A percentile compares a stretch with the other conserved stretches of the same genome.
phyloP scores from a whole-genome alignment of 2,888 invertebrate species.

The Prosapia bicincta region DNA sequence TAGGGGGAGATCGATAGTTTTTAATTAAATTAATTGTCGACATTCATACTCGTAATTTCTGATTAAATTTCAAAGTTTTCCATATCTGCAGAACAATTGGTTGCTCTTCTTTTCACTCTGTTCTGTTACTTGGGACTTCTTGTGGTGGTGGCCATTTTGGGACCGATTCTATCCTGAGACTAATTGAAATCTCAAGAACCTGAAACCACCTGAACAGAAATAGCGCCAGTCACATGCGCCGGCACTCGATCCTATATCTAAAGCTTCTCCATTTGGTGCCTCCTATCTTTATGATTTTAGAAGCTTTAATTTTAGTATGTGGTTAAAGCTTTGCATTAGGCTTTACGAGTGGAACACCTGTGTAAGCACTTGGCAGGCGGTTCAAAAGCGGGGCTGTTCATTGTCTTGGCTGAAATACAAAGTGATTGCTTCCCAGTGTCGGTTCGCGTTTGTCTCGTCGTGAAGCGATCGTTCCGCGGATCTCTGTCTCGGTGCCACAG shows the following conservation, averaged over 20 bases:
- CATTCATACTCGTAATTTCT: too few relatives aligned
- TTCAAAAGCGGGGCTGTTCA: neutral
- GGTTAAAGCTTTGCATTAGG: neutral
- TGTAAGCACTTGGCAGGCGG: neutral
- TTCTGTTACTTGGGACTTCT: too few relatives aligned
- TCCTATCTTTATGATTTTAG: neutral
- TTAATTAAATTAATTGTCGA: too few relatives aligned
- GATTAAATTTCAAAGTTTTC: too few relatives aligned
- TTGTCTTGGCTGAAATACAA: neutral
- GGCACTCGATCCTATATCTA: neutral
- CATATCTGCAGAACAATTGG: too few relatives aligned
- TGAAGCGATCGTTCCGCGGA: too few relatives aligned
- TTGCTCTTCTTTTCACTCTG: too few relatives aligned
- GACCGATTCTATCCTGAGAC: neutral
- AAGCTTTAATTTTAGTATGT: neutral
- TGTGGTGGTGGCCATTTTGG: too few relatives aligned
- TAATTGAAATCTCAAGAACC: neutral
- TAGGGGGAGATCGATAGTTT: too few relatives aligned
- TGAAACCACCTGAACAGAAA: neutral
- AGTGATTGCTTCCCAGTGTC: neutral
- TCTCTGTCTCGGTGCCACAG: too few relatives aligned
- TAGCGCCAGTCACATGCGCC: neutral
- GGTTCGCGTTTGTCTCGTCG: neutral
- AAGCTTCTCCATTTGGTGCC: neutral
- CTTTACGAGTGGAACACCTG: neutral